These are phyloP conservation scores for Euproctis similis DNA, from an alignment of 2,888 invertebrate genomes.

Conservation along the genomic window DNA sequence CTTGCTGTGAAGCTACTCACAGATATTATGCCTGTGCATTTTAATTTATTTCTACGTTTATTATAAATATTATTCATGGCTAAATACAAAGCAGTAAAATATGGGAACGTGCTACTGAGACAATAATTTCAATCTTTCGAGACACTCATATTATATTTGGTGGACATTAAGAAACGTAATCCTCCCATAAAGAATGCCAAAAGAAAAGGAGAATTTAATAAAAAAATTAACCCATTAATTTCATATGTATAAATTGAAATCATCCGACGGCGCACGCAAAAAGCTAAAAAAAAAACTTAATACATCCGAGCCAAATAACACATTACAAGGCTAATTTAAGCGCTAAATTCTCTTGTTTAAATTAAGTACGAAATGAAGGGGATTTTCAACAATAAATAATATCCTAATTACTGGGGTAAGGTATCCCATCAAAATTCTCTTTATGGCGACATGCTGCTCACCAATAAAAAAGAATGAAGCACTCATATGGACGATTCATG, in stretches of 20 bases:
- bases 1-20: too few species aligned
- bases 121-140: conserved; percentile 1
- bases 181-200: too few species aligned
- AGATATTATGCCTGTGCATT: too few species aligned
- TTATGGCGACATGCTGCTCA: conserved; percentile 46
- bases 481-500: conserved; percentile 38
- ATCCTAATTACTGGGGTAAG: conserved; percentile 35
- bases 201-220: too few species aligned
- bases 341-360: conserved; percentile 43
- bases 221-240: too few species aligned
- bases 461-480: conserved; percentile 44
- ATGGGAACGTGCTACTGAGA: too few species aligned
- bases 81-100: too few species aligned
- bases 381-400: conserved; percentile 46
- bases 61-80: too few species aligned
- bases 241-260: conserved; percentile 8
- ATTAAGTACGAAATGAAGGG: conserved; percentile 39
- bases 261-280: conserved; percentile 5
- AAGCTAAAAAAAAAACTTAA: conserved; percentile 15
- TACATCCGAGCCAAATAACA: conserved; percentile 27
- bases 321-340: conserved; percentile 34
- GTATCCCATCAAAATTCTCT: conserved; percentile 43
- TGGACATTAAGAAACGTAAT: too few species aligned
- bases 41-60: too few species aligned
- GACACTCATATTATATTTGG: conserved; percentile 7